Evolutionary conservation across 2,797 vertebrate species (phyloP), one percentile per base, ranked within the genome.

Genomic region (Galaxias olidus): DNA sequence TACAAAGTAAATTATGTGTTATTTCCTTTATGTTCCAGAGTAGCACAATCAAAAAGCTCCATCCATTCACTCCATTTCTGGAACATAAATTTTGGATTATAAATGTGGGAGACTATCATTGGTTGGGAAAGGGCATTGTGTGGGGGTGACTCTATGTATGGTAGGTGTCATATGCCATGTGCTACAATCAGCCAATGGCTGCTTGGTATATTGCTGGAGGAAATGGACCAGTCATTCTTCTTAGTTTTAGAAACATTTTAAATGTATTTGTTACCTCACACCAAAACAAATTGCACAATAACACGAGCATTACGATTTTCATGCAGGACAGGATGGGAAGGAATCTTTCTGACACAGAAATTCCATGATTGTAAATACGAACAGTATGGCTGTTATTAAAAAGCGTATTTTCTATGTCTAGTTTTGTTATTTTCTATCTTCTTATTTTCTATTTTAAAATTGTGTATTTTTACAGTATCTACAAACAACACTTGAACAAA

Each of bases 131-230:
- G 46, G 53, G 46, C 8, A 53, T 46, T 47, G n/a, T n/a, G n/a
- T n/a, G n/a, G n/a, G n/a, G n/a, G n/a, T n/a, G 65, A 4, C 42
- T 65, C 49, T 0, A 18, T 49, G 30, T 2, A 19, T 19, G 6
- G 30, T 2, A 30, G 2, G 42, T 59, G 14, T 65, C 59, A 51
- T 53, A 11, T 0, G 17, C 44, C 12, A 14, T 54, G 59, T 40
- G 48, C 56, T 55, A 58, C 13, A 13, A 17, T 44, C 20, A 8
- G 9, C 50, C 65, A 69, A 18, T 49, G n/a, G 19, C 61, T 63
- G 49, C 46, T 43, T 18, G 48, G 48, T 61, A 45, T 5, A 15
- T 52, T 8, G 30, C 10, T 10, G 44, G 41, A 42, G 18, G 20
- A 66, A 44, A 18, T 43, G 9, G 9, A n/a, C n/a, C 30, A 19